These are phyloP conservation scores for Candoia aspera DNA, from an alignment of 2,113 vertebrate species.

Conservation along the genomic window DNA sequence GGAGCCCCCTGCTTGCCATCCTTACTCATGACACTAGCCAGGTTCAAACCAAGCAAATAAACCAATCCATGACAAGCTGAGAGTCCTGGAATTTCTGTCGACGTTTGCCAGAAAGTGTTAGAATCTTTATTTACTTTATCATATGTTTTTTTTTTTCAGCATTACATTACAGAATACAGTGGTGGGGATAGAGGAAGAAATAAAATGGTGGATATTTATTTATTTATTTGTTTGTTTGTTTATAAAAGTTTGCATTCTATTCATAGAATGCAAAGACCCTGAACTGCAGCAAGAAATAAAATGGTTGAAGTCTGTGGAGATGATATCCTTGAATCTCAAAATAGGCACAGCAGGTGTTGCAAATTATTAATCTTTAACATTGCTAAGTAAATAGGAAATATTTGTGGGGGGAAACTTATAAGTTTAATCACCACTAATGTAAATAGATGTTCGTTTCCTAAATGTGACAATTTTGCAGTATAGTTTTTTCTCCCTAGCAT, in stretches of 20 bases:
- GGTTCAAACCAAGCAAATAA: neutral
- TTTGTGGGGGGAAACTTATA: neutral
- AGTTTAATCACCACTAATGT: slow-evolving; percentile 18
- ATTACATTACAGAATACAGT: neutral
- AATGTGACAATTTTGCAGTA: slow-evolving; percentile 15
- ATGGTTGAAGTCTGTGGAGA: slow-evolving; percentile 9
- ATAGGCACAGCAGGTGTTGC: slow-evolving; percentile 8
- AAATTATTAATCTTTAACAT: slow-evolving; percentile 29
- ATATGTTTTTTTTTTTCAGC: neutral
- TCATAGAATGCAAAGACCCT: neutral
- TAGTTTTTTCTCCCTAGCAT: slow-evolving; percentile 10
- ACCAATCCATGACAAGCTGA: neutral
- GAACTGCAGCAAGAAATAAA: slow-evolving; percentile 1
- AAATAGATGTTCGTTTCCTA: slow-evolving; percentile 14
- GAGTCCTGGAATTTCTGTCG: neutral
- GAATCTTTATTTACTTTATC: neutral
- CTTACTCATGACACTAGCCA: too few relatives aligned
- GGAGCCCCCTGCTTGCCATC: too few relatives aligned
- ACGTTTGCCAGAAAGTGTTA: neutral
- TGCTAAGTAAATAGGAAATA: neutral
- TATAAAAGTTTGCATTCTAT: neutral
- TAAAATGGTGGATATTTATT: neutral
- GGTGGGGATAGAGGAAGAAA: neutral
- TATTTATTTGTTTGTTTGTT: neutral
- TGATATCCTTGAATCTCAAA: slow-evolving; percentile 21